Percentiles rank a stretch among this genome's conserved stretches.
Conservation (phyloP, 2,888 invertebrate species). For the Mesoligia furuncula region DNA sequence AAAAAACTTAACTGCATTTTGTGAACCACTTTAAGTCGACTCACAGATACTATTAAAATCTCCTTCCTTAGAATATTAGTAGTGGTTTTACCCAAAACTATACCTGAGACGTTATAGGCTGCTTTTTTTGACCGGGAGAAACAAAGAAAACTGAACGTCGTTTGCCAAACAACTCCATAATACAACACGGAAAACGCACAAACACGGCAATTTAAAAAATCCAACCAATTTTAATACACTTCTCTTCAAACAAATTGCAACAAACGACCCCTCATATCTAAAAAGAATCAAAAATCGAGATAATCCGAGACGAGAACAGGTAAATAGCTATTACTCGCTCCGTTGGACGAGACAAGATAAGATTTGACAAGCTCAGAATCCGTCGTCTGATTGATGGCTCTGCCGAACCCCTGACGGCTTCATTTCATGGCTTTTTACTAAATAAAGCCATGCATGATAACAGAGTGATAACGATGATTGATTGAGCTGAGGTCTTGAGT, state of each 20-base stretch:
- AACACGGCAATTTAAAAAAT: slow-evolving; percentile 40
- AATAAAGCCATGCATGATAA: slow-evolving; percentile 80
- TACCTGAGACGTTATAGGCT: background rate
- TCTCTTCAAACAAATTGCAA: slow-evolving; percentile 65
- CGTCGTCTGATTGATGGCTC: slow-evolving; percentile 84
- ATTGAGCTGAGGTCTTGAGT: slow-evolving; percentile 43
- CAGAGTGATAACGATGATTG: slow-evolving; percentile 63
- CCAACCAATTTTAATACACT: slow-evolving; percentile 45
- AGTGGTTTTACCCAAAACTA: background rate
- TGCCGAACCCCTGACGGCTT: slow-evolving; percentile 79
- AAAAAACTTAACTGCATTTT: background rate
- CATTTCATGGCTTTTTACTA: slow-evolving; percentile 83
- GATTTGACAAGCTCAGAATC: slow-evolving; percentile 79
- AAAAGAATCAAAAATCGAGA: slow-evolving; percentile 84
- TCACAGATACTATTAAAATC: background rate
- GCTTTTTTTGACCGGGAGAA: too few relatives aligned
- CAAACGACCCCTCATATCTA: slow-evolving; percentile 76
- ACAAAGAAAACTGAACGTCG: background rate
- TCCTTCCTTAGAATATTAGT: background rate
- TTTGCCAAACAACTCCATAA: background rate
- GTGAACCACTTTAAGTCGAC: background rate
- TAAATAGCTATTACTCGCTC: slow-evolving; percentile 90
- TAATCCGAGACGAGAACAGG: slow-evolving; percentile 85
- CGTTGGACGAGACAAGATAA: slow-evolving; percentile 83
- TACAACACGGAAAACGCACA: background rate